A percentile compares a stretch with the other conserved stretches of the same genome.
Evolutionary conservation across 2,797 vertebrate species (phyloP).

Genomic region (Limosa lapponica): DNA sequence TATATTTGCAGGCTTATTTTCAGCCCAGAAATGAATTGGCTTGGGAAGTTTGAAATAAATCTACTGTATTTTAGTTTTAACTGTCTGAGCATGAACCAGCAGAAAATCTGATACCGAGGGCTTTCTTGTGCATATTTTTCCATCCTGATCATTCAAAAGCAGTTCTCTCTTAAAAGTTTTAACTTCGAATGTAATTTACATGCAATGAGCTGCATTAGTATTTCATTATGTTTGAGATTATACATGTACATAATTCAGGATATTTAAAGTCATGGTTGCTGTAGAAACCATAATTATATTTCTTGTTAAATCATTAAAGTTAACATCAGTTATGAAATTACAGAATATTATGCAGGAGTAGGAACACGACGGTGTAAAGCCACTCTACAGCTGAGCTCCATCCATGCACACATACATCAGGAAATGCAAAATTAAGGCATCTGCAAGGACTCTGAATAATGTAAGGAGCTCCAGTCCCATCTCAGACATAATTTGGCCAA

Average conservation of each 20-base stretch:
- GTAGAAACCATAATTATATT: constrained; percentile 48
- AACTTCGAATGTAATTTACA: constrained; percentile 6
- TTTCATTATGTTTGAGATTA: constrained; percentile 52
- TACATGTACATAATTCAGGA: constrained; percentile 23
- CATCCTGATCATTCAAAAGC: neutral
- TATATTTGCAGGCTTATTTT: neutral
- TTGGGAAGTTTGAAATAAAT: neutral
- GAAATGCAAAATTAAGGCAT: neutral
- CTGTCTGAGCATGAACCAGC: neutral
- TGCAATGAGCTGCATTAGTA: neutral
- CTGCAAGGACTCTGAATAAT: neutral
- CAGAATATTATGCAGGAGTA: neutral
- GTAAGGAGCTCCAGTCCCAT: neutral
- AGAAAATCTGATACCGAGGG: neutral
- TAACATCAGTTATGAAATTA: constrained; percentile 47
- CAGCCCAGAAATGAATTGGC: neutral
- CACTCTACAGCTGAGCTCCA: neutral
- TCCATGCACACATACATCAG: neutral
- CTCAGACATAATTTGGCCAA: neutral
- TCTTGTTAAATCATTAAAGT: constrained; percentile 55
- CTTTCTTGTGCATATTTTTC: neutral
- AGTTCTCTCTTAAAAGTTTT: neutral
- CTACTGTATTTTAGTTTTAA: neutral
- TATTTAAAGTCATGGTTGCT: constrained; percentile 31
- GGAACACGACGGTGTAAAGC: neutral